A percentile compares a stretch with the other conserved stretches of the same genome.
phyloP scores from a whole-genome alignment of 2,113 vertebrate species.

The Cyprinus carpio region DNA sequence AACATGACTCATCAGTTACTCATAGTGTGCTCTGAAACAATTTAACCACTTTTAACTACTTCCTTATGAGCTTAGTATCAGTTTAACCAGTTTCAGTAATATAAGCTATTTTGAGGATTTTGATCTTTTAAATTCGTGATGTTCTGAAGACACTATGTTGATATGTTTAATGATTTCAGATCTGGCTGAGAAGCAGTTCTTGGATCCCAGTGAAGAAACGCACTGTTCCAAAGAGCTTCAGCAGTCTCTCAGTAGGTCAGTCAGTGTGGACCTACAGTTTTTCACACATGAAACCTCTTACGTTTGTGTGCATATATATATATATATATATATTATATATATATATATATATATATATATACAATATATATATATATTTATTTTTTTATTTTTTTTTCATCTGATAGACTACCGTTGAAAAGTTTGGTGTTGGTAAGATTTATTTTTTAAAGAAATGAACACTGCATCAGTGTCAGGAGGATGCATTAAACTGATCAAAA shows the following conservation, averaged over 20 bases:
- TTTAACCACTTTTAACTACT: not conserved
- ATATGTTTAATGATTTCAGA: constrained; percentile 57
- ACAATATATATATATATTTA: too few relatives aligned
- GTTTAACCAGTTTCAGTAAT: not conserved
- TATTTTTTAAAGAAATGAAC: too few relatives aligned
- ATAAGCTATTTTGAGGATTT: not conserved
- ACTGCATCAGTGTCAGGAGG: too few relatives aligned
- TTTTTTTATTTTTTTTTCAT: not conserved
- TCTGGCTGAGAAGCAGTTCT: constrained; percentile 68
- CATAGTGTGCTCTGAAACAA: not conserved
- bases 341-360: too few relatives aligned
- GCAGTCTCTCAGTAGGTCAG: constrained; percentile 72
- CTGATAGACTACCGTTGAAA: too few relatives aligned
- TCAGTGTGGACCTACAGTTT: not conserved
- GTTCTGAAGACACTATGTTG: not conserved
- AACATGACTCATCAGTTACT: not conserved
- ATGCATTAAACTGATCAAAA: too few relatives aligned
- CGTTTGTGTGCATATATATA: too few relatives aligned
- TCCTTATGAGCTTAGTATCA: constrained; percentile 9
- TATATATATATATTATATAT: too few relatives aligned
- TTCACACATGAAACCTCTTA: not conserved
- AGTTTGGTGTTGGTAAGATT: too few relatives aligned
- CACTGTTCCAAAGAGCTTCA: constrained; percentile 59
- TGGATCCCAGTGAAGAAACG: constrained; percentile 61
- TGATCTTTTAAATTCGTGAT: not conserved